Percentiles rank a stretch among this genome's conserved stretches.
Evolutionary conservation across 2,113 vertebrate species (phyloP).

Genomic region (Platanista minor): DNA sequence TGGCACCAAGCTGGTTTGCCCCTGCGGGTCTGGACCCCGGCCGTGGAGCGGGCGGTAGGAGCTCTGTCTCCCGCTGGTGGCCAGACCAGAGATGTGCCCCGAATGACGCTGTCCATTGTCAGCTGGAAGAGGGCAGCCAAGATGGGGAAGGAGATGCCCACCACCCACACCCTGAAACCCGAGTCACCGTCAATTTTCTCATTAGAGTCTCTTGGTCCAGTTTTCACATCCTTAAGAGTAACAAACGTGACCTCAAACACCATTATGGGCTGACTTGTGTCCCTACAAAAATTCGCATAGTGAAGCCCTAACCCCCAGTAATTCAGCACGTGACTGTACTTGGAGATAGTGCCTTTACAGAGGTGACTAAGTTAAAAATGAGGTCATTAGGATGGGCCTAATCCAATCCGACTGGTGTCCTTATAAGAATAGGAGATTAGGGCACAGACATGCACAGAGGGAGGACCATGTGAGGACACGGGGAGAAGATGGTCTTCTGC

Average conservation of each 20-base stretch:
- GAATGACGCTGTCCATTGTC: rapidly evolving
- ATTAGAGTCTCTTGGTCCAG: background rate
- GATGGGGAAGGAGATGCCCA: rapidly evolving
- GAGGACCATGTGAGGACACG: rapidly evolving
- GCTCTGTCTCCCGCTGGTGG: constrained; percentile 1
- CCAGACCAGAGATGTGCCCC: background rate
- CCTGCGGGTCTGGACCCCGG: background rate
- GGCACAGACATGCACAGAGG: background rate
- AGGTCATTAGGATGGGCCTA: background rate
- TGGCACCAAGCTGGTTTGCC: no score
- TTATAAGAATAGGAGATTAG: background rate
- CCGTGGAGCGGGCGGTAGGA: rapidly evolving
- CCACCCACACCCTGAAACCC: rapidly evolving
- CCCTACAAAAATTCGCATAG: background rate
- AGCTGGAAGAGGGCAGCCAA: rapidly evolving
- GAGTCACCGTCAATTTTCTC: background rate
- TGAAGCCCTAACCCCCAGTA: background rate
- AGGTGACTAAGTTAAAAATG: background rate
- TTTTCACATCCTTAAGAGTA: background rate
- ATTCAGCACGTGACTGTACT: background rate
- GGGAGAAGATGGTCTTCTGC: background rate
- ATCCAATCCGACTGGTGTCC: background rate
- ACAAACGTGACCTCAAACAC: background rate
- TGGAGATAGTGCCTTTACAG: background rate
- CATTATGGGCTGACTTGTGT: background rate